phyloP scores from a whole-genome alignment of 1,140 invertebrate genomes.

The Ptiloglossa arizonensis region DNA sequence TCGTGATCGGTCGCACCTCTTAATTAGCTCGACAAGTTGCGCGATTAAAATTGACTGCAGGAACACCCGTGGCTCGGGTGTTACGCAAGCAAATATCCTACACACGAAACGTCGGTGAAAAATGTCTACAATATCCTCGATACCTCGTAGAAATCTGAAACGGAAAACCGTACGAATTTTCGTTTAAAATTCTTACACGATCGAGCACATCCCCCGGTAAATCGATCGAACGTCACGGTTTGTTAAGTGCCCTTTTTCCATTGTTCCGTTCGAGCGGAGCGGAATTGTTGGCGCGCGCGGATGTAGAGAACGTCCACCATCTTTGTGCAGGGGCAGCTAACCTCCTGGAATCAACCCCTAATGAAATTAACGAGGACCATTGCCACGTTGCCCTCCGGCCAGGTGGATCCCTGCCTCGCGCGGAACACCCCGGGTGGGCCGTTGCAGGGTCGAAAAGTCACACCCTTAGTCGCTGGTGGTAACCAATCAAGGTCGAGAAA shows the following conservation, averaged over 20 bases:
- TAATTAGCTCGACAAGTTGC: not conserved
- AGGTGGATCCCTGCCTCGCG: constrained; percentile 54
- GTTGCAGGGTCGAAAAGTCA: constrained; percentile 67
- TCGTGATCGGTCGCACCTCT: too few species aligned
- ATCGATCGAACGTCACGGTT: constrained; percentile 11
- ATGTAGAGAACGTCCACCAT: constrained; percentile 55
- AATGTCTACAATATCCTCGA: too few species aligned
- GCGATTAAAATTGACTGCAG: not conserved
- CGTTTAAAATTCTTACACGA: not conserved
- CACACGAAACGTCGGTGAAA: too few species aligned
- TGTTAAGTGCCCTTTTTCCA: constrained; percentile 27
- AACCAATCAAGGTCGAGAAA: constrained; percentile 71
- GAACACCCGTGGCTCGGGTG: not conserved
- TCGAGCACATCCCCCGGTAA: not conserved
- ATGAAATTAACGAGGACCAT: constrained; percentile 74
- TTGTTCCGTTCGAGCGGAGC: constrained; percentile 34
- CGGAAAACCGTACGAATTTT: too few species aligned
- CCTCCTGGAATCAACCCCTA: constrained; percentile 66
- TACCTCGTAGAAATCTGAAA: too few species aligned
- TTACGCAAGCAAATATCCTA: too few species aligned
- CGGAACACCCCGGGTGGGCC: constrained; percentile 14
- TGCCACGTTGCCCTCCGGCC: constrained; percentile 60
- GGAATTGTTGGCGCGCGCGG: not conserved
- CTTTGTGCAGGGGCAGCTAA: constrained; percentile 53
- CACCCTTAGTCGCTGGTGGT: constrained; percentile 62